Base-by-base conservation (phyloP, 2,888 invertebrate genomes). In the Leucozona laternaria region DNA sequence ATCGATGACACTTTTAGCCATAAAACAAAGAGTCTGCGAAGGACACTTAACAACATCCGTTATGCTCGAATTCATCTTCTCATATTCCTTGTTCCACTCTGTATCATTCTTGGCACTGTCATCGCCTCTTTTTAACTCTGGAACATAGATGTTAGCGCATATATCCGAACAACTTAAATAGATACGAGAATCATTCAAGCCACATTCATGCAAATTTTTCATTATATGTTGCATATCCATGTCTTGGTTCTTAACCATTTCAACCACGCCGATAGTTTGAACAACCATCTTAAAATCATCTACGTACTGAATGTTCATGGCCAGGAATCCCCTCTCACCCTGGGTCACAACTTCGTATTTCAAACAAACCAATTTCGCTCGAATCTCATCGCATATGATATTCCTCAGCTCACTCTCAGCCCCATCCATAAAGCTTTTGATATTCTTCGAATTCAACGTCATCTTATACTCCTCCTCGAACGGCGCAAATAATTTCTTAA, bases 401-500 rank as follows among this genome's bases (percentile, higher is more conserved):
- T 40, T 62, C n/a, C 80, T 77, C 31, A 80, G 66, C 53, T 80
- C 45, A 43, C 45, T 45, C 25, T 34, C 62, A 45, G 53, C 40
- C 11, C 34, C 43, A 40, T 68, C 66, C 50, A 83, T 7, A 17
- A 53, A 71, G 48, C 50, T 58, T 10, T 75, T 66, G 1, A 88
- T 71, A 37, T 55, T 85, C 20, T 79, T 34, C 11, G 87, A 84
- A 15, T 72, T 87, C 13, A 88, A 31, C 17, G 79, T 79, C n/a
- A 60, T 55, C 13, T 79, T 66, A 10, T 71, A 88, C 22, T 75
- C 58, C 34, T 84, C 68, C 34, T 88, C 81, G 45, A 84, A 88
- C 2, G 87, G 87, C 4, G 34, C 4, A 34, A 79, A 48, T 0
- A 88, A n/a, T 40, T 53, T 75, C 72, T 81, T 84, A 31, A 88